Base-by-base conservation (phyloP, 2,888 invertebrate genomes). In the Caenorhabditis uteleia region DNA sequence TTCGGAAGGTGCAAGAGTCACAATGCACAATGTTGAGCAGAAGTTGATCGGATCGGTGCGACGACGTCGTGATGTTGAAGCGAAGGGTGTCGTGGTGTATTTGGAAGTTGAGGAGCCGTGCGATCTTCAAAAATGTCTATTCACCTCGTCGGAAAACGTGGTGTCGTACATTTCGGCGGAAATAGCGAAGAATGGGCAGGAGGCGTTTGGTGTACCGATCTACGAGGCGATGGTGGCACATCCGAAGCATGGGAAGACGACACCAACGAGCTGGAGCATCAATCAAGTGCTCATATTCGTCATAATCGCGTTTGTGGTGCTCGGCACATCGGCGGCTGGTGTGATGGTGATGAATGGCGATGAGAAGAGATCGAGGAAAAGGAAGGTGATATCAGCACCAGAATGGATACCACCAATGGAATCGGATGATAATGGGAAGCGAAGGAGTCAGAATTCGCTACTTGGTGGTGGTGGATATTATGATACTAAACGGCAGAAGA, bases 151-250 rank as follows among this genome's bases (percentile, higher is more conserved):
- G n/a, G 57, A 70, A 12, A 71, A 65, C n/a, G 75, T 80, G 5
- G 79, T 77, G 18, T 58, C 69, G 3, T 74, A 59, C 43, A 46
- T 80, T 23, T 75, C 78, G 7, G 77, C 79, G 3, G 57, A 72
- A 8, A 64, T 62, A 6, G 74, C 77, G 18, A 77, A 76, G 45
- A 53, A 76, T 51, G 65, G 54, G 14, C 31, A 10, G 20, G 38
- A 50, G 27, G 38, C 53, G 12, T 50, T 64, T 16, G 64, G 59
- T 8, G 42, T 62, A 3, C 68, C 68, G 1, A 60, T 68, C 18
- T 64, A 54, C 12, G 64, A 68, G 33, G 69, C 65, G 2, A 47
- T 65, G 12, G 54, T 65, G 1, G 55, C 45, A 8, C 25, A 38
- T 5, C 56, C 61, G 18, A 25, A 21, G 12, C 31, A 21, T 21